These are phyloP conservation scores for Euwallacea similis DNA, from an alignment of 1,140 invertebrate species.

Conservation along the genomic window DNA sequence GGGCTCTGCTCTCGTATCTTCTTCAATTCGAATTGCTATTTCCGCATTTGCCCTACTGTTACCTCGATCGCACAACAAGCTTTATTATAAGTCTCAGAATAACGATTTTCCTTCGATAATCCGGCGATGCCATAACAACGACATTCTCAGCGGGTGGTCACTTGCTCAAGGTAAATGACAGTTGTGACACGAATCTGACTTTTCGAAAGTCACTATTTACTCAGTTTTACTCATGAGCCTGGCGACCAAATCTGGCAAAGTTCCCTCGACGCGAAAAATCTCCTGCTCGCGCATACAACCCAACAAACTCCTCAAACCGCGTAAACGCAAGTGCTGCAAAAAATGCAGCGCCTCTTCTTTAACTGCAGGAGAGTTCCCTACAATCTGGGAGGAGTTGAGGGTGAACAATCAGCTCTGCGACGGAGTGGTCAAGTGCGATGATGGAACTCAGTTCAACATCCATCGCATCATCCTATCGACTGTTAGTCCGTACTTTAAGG, in stretches of 20 bases:
- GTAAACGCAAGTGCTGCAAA: conserved; percentile 1
- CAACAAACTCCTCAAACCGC: too few relatives aligned
- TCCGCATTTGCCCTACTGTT: too few relatives aligned
- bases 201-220: background rate
- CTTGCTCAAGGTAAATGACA: too few relatives aligned
- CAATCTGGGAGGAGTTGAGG: conserved; percentile 64
- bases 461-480: conserved; percentile 68
- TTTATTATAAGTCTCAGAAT: too few relatives aligned
- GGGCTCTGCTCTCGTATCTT: too few relatives aligned
- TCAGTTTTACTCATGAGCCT: conserved; percentile 4
- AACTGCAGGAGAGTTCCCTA: background rate
- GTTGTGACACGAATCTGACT: too few relatives aligned
- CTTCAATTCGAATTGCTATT: too few relatives aligned
- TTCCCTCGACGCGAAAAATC: background rate
- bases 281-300: background rate
- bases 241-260: background rate
- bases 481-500: conserved; percentile 68
- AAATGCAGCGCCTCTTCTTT: background rate
- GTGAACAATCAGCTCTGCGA: conserved; percentile 63
- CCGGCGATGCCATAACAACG: too few relatives aligned
- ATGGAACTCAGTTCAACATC: conserved; percentile 64
- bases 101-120: too few relatives aligned
- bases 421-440: conserved; percentile 60
- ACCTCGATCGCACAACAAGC: too few relatives aligned
- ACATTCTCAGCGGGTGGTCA: too few relatives aligned